A percentile compares a stretch with the other conserved stretches of the same genome.
phyloP scores from a whole-genome alignment of 2,113 vertebrate genomes.

The Aix galericulata region DNA sequence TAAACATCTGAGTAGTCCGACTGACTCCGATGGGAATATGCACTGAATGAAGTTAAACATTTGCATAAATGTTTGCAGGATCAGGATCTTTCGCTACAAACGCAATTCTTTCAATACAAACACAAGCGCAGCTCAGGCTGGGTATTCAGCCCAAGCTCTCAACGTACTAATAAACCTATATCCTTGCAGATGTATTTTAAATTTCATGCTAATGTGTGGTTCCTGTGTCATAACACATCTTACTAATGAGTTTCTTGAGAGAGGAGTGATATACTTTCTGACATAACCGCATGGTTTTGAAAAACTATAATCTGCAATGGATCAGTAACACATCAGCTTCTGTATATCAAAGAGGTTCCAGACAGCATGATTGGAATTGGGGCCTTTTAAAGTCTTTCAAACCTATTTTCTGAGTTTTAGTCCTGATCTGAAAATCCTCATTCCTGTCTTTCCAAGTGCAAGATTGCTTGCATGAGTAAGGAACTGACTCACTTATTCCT shows the following conservation, averaged over 20 bases:
- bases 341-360: background rate
- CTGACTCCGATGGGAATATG: background rate
- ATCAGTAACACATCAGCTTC: background rate
- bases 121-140: background rate
- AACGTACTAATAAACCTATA: background rate
- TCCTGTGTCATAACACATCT: background rate
- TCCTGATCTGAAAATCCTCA: background rate
- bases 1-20: constrained; percentile 46
- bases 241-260: background rate
- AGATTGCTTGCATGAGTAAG: background rate
- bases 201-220: background rate
- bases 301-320: background rate
- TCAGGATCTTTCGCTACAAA: constrained; percentile 16
- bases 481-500: constrained; percentile 3
- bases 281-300: background rate
- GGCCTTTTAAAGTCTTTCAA: background rate
- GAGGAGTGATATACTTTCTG: background rate
- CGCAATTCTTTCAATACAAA: background rate
- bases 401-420: background rate
- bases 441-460: background rate
- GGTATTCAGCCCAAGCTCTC: background rate
- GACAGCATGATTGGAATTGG: accelerated
- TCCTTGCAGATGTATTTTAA: background rate
- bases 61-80: constrained; percentile 35
- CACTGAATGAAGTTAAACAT: constrained; percentile 49